Percentiles rank a stretch among this genome's conserved stretches.
phyloP scores from a whole-genome alignment of 2,113 vertebrate species.

The Calonectris borealis region DNA sequence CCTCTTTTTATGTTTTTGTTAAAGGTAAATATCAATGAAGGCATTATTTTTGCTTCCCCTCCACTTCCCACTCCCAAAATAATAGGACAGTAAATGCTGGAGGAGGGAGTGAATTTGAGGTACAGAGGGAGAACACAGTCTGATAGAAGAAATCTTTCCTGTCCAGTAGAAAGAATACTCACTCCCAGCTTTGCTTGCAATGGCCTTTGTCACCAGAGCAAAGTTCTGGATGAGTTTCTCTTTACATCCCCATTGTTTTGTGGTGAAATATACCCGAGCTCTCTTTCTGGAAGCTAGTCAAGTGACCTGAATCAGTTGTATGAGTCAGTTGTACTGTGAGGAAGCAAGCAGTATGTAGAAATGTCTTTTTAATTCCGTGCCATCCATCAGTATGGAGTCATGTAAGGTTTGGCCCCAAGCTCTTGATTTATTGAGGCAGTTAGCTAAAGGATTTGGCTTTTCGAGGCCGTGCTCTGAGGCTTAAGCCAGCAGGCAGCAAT shows the following conservation, averaged over 20 bases:
- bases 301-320: background rate
- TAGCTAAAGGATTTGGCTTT: background rate
- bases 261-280: background rate
- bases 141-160: background rate
- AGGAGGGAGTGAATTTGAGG: background rate
- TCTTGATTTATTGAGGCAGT: background rate
- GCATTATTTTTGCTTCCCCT: background rate
- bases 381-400: background rate
- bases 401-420: background rate
- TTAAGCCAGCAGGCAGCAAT: background rate
- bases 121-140: background rate
- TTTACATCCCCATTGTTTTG: background rate
- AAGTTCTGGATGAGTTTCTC: background rate
- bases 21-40: constrained; percentile 80
- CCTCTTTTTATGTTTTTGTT: constrained; percentile 89
- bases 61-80: background rate
- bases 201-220: background rate
- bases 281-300: background rate
- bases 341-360: background rate
- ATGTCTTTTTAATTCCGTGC: background rate
- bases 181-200: background rate
- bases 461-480: background rate
- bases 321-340: background rate
- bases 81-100: background rate
- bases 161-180: background rate